These are phyloP conservation scores for Phenganax marumi DNA, from an alignment of 92 coral and sea anemone species.

Conservation along the genomic window DNA sequence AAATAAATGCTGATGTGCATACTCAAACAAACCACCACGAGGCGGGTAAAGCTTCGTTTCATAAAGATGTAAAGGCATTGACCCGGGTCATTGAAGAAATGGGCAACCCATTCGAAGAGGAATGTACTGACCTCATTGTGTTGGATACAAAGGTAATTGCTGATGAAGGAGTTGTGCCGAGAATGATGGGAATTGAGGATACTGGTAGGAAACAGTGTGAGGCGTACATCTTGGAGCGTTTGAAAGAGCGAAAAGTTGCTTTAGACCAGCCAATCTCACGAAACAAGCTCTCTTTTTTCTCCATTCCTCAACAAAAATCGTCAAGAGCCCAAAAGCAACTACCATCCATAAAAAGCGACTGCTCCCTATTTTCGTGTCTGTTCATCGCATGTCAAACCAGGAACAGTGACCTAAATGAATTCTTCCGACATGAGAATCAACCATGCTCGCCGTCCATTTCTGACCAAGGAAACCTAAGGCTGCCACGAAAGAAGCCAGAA, in stretches of 20 bases:
- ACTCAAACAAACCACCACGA: conserved; percentile 23
- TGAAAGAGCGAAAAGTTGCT: conserved; percentile 28
- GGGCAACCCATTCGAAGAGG: conserved; percentile 33
- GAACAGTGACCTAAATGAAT: conserved; percentile 53
- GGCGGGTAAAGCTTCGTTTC: neutral
- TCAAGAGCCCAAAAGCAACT: conserved; percentile 48
- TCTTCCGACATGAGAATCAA: conserved; percentile 64
- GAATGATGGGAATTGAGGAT: conserved; percentile 35
- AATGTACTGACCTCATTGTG: conserved; percentile 14
- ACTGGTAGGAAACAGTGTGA: conserved; percentile 51
- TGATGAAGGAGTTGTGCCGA: conserved; percentile 35
- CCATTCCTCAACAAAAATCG: conserved; percentile 3
- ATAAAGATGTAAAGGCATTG: conserved; percentile 25
- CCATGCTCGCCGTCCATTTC: conserved; percentile 16
- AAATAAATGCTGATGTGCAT: neutral
- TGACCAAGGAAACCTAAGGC: conserved; percentile 16
- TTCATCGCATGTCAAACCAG: conserved; percentile 61
- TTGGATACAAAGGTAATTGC: conserved; percentile 22
- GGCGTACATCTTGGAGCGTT: conserved; percentile 46
- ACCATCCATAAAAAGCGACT: conserved; percentile 53
- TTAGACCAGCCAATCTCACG: conserved; percentile 41
- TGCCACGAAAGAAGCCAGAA: conserved; percentile 19
- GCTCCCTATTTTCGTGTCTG: conserved; percentile 57
- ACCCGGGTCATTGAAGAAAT: conserved; percentile 17
- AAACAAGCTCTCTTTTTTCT: conserved; percentile 60